Evolutionary conservation across 1,140 invertebrate species (phyloP), one percentile per base, ranked within the genome.

Genomic region (Dinoponera quadriceps): DNA sequence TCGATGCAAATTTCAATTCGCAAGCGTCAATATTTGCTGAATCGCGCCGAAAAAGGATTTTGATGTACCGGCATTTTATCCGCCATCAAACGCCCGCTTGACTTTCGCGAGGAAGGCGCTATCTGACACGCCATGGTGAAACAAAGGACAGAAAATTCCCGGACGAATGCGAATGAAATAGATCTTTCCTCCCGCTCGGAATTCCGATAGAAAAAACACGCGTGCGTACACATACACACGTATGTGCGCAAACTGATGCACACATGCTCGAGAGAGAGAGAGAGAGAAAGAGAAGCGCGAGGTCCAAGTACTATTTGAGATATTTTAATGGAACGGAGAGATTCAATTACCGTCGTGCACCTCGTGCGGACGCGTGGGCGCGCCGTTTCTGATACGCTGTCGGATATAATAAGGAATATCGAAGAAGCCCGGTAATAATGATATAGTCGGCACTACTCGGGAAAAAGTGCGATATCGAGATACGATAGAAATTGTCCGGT

Each of bases 1-100:
- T 78, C 86, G 82, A 88, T 88, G 87, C 87, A 86, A 86, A 89
- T 89, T 89, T 86, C 88, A 82, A 88, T 88, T 88, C 84, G 54
- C 77, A 29, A 86, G 63, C 84, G 82, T 89, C 88, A 88, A 89
- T 89, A 89, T 89, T 89, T 88, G 87, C 72, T 55, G 88, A 88
- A 82, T 89, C 87, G 75, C 82, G 81, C 29, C 54, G 87, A 88
- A 81, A 88, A 88, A 88, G 87, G 86, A 88, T 88, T 88, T 78
- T 87, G 84, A 85, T 88, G 87, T 88, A 88, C 86, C 84, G 78
- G 25, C 73, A 69, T 83, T 85, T 84, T 83, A 88, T 85, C 72
- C 77, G 27, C 27, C 85, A 62, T 81, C 74, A 55, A 73, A 82
- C 59, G 77, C 49, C 27, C 54, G 66, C 29, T 57, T 82, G 60